Percentiles rank a stretch among this genome's conserved stretches.
These are phyloP conservation scores for Bradypodion ventrale DNA, from an alignment of 2,797 vertebrate genomes.

Conservation along the genomic window DNA sequence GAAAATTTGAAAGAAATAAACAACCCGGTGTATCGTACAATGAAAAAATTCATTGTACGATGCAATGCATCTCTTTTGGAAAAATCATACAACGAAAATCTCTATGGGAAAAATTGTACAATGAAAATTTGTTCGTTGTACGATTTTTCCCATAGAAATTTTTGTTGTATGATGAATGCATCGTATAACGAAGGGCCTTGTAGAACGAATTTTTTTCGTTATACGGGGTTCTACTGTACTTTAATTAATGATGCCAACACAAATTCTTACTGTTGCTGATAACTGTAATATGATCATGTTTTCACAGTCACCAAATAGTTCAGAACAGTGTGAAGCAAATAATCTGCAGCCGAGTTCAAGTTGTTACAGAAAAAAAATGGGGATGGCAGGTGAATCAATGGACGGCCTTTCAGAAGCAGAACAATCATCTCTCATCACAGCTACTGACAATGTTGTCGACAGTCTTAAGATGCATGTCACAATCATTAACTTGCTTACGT, in stretches of 20 bases:
- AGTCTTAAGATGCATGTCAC: conserved; percentile 87
- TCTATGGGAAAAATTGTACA: no score
- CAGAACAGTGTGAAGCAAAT: conserved; percentile 44
- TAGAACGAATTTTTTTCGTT: no score
- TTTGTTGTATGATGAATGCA: no score
- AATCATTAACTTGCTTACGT: conserved; percentile 80
- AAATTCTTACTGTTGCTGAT: not conserved
- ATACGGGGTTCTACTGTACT: no score
- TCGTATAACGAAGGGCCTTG: no score
- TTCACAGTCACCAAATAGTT: conserved; percentile 63
- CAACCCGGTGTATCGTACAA: no score
- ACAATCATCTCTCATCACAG: conserved; percentile 51
- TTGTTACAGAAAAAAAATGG: conserved; percentile 37
- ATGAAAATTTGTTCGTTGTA: no score
- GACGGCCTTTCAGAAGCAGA: conserved; percentile 26
- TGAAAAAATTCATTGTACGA: no score
- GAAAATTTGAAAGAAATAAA: no score
- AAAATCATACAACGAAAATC: no score
- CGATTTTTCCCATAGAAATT: no score
- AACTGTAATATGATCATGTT: not conserved
- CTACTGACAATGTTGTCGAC: conserved; percentile 76
- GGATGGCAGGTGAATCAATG: conserved; percentile 2
- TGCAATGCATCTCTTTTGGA: no score
- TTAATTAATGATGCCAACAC: not conserved
- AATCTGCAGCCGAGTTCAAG: conserved; percentile 59